Percentiles rank a stretch among this genome's conserved stretches.
Evolutionary conservation across 2,888 invertebrate genomes (phyloP).

Genomic region (Protophormia terraenovae): DNA sequence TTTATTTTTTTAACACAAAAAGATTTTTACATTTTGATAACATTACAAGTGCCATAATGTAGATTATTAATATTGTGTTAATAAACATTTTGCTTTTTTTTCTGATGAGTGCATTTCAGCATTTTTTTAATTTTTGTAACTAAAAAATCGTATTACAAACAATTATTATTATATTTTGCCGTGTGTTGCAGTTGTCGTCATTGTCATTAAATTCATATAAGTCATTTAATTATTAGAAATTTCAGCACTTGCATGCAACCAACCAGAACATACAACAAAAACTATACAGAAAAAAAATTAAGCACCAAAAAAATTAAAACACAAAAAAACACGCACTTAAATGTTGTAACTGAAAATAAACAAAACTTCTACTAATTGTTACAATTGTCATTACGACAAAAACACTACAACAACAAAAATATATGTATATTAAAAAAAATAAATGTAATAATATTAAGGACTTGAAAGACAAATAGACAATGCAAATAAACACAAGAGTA

Average conservation of each 20-base stretch:
- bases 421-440: too few species aligned
- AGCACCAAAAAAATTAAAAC: constrained; percentile 3
- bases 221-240: constrained; percentile 69
- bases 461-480: background rate
- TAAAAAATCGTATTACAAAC: constrained; percentile 46
- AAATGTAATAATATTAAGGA: constrained; percentile 25
- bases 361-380: constrained; percentile 62
- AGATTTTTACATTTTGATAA: constrained; percentile 63
- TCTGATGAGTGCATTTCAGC: constrained; percentile 43
- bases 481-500: background rate
- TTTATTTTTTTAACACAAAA: constrained; percentile 31
- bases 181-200: constrained; percentile 67
- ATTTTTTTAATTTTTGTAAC: constrained; percentile 1
- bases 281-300: background rate
- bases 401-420: background rate
- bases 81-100: constrained; percentile 59
- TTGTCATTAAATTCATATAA: constrained; percentile 69
- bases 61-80: constrained; percentile 66
- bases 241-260: constrained; percentile 68
- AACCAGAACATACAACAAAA: constrained; percentile 52
- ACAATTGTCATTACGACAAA: constrained; percentile 62
- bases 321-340: constrained; percentile 55
- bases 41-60: constrained; percentile 63
- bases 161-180: constrained; percentile 36
- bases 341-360: constrained; percentile 54